Evolutionary conservation across 2,113 vertebrate genomes (phyloP).

Genomic region (Pedetes capensis): DNA sequence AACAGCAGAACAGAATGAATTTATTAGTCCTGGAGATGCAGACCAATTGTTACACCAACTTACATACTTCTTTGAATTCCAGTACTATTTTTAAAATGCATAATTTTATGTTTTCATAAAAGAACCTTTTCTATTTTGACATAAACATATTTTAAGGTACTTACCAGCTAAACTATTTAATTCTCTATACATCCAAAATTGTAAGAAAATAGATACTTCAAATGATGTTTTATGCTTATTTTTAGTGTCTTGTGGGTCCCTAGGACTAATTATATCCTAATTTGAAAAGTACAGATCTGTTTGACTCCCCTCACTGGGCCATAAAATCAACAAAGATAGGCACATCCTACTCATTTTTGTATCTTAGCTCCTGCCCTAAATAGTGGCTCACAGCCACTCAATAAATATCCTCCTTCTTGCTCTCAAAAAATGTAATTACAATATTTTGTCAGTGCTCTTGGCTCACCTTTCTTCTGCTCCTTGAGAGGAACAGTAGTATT

Average conservation of each 20-base stretch:
- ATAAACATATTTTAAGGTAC: constrained; percentile 16
- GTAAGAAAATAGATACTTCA: neutral
- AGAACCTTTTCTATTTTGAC: neutral
- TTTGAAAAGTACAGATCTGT: neutral
- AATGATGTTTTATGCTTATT: constrained; percentile 1
- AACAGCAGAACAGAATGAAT: neutral
- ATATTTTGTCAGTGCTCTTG: neutral
- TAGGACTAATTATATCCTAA: neutral
- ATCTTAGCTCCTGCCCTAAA: neutral
- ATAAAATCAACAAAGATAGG: neutral
- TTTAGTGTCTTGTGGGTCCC: neutral
- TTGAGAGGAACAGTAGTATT: neutral
- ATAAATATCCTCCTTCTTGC: neutral
- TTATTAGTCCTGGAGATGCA: neutral
- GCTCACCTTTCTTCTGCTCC: neutral
- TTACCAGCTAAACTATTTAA: constrained; percentile 30
- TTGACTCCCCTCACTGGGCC: neutral
- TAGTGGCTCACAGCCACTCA: neutral
- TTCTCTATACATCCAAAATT: neutral
- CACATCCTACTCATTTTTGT: neutral
- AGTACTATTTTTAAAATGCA: constrained; percentile 1
- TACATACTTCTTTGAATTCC: neutral
- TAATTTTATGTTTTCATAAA: constrained; percentile 13
- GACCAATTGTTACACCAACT: neutral
- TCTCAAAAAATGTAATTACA: neutral